Conservation (phyloP, 2,888 invertebrate species). For the Odontothrips loti region DNA sequence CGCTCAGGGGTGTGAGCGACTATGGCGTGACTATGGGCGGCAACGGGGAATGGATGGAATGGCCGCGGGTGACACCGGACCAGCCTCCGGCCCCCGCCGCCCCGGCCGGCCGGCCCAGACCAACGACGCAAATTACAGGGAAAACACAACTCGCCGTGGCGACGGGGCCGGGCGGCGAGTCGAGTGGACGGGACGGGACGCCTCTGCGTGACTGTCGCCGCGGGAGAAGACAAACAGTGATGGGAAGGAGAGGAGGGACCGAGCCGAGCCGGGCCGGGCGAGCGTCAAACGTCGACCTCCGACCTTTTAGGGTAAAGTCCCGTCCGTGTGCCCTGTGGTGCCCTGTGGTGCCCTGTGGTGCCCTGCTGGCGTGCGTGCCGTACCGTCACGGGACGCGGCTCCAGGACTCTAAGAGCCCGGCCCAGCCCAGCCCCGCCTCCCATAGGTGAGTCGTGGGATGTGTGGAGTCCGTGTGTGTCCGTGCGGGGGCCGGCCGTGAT, state of each 20-base stretch:
- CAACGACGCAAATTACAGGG: constrained; percentile 24
- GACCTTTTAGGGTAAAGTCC: constrained; percentile 11
- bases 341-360: background rate
- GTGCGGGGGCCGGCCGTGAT: background rate
- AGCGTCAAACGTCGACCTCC: constrained; percentile 2
- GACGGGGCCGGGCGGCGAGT: background rate
- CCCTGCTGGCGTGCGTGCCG: background rate
- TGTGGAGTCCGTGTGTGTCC: background rate
- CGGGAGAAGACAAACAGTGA: constrained; percentile 19
- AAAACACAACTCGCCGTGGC: background rate
- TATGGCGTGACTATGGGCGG: background rate
- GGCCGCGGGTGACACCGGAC: constrained; percentile 24
- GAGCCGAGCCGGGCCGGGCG: background rate
- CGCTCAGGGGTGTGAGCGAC: background rate
- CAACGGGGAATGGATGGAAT: background rate
- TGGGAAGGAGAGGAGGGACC: background rate
- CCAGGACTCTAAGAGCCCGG: no score
- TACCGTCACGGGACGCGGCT: background rate
- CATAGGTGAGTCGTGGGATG: background rate
- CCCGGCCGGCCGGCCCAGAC: background rate
- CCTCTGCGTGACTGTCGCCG: constrained; percentile 22
- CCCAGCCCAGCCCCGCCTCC: background rate
- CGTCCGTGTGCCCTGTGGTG: background rate
- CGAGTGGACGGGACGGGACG: background rate
- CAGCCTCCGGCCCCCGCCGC: no score